Base-by-base conservation (phyloP, 2,797 vertebrate genomes). In the Oceanodroma leucorhoa region DNA sequence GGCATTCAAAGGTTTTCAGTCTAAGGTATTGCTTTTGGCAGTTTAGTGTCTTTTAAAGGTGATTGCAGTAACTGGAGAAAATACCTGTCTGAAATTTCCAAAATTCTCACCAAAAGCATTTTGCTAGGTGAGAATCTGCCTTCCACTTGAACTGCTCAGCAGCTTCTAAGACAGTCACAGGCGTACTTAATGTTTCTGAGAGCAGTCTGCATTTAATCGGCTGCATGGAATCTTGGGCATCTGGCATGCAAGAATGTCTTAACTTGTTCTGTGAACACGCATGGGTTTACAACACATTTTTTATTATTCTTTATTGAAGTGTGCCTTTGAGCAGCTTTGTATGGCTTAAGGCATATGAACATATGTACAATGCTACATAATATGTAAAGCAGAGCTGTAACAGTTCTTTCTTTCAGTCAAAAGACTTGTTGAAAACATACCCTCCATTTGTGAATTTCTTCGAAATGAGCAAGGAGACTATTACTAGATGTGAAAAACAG, bases 361-460 rank as follows among this genome's bases (percentile, higher is more conserved):
- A 84, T 95, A 81, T 79, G 90, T 55, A 58, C 36, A 82, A 24
- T 87, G 78, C 85, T 89, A 54, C 24, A 4, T 78, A 62, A 46
- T 72, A 75, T 60, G 36, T 83, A 65, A 89, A 95, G 73, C 66
- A 43, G 79, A 87, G 60, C 53, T 2, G 1, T 95, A 95, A 93
- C 77, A 82, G 80, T 82, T 87, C 34, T 78, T 94, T 96, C 91
- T 97, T 93, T 87, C 96, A 99, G 99, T 99, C 99, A 65, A 98
- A 98, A 96, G 99, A 99, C 95, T 98, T 99, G 97, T 97, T 99
- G 94, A 99, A 99, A 98, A 99, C 98, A 26, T 99, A 99, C 57
- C 99, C 99, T 38, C 99, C 99, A 0, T 99, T 99, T 97, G 99
- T 99, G 97, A 99, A 99, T 98, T 99, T 99, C 93, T 99, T 99